Percentiles rank a stretch among this genome's conserved stretches.
Evolutionary conservation across 2,888 invertebrate genomes (phyloP).

Genomic region (Xanthorhoe spadicearia): DNA sequence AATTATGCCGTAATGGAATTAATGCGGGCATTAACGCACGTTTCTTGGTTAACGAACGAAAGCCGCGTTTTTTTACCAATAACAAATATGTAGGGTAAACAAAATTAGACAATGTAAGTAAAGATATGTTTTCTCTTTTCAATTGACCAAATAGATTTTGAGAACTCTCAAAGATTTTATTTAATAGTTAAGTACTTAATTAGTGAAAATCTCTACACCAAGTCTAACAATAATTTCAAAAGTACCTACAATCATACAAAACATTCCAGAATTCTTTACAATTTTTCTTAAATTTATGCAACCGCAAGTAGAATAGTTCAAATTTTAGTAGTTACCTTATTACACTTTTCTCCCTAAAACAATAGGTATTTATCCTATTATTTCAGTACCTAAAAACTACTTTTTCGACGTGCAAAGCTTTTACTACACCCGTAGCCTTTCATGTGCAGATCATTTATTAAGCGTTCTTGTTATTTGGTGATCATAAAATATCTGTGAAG

Average conservation of each 20-base stretch:
- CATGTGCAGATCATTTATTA: slow-evolving; percentile 41
- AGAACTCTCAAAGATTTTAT: too few species aligned
- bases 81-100: neutral
- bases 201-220: too few species aligned
- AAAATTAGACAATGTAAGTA: neutral
- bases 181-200: too few species aligned
- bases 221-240: too few species aligned
- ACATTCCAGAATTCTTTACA: too few species aligned
- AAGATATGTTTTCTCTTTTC: too few species aligned
- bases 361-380: neutral
- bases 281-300: too few species aligned
- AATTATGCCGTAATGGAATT: slow-evolving; percentile 44
- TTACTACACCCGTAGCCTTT: slow-evolving; percentile 36
- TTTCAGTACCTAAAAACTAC: neutral
- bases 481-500: slow-evolving; percentile 50
- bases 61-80: neutral
- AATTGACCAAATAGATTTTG: too few species aligned
- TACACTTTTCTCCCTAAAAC: neutral
- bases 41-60: slow-evolving; percentile 31
- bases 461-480: slow-evolving; percentile 41
- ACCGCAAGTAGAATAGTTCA: too few species aligned
- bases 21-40: slow-evolving; percentile 38
- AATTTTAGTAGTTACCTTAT: too few species aligned
- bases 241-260: too few species aligned
- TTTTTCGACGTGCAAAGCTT: slow-evolving; percentile 24